These are phyloP conservation scores for Ophioninae sp. DNA, from an alignment of 2,888 invertebrate genomes.

Conservation along the genomic window DNA sequence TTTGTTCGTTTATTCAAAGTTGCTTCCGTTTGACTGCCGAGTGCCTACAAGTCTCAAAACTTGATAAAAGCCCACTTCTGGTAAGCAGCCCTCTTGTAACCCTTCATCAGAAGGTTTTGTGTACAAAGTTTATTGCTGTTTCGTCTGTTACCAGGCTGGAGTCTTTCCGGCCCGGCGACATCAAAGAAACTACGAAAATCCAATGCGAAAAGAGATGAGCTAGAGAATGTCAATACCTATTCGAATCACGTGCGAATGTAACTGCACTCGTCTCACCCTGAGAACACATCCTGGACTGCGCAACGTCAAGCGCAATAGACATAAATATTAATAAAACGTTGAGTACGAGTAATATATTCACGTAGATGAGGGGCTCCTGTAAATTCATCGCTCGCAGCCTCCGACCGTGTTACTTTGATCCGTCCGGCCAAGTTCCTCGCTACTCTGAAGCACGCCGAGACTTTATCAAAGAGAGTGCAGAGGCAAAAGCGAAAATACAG, in stretches of 20 bases:
- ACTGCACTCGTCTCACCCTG: constrained; percentile 3
- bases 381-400: not conserved
- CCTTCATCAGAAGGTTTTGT: not conserved
- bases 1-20: not conserved
- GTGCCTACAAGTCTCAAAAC: not conserved
- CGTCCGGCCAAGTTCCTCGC: constrained; percentile 13
- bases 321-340: constrained; percentile 52
- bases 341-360: constrained; percentile 42
- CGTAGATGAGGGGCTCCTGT: not conserved
- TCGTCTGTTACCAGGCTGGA: constrained; percentile 1
- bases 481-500: constrained; percentile 11
- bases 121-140: not conserved
- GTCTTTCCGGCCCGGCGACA: constrained; percentile 18
- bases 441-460: not conserved
- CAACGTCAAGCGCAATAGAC: constrained; percentile 28
- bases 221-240: constrained; percentile 10
- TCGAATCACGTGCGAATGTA: not conserved
- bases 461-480: constrained; percentile 31
- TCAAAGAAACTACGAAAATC: constrained; percentile 42
- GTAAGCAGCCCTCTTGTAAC: not conserved
- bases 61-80: not conserved
- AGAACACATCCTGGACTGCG: not conserved
- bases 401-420: constrained; percentile 43
- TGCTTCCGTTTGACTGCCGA: not conserved
- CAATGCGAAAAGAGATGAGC: constrained; percentile 21